Evolutionary conservation across 2,888 invertebrate genomes (phyloP), one percentile per base, ranked within the genome.

Genomic region (Pherbina coryleti): DNA sequence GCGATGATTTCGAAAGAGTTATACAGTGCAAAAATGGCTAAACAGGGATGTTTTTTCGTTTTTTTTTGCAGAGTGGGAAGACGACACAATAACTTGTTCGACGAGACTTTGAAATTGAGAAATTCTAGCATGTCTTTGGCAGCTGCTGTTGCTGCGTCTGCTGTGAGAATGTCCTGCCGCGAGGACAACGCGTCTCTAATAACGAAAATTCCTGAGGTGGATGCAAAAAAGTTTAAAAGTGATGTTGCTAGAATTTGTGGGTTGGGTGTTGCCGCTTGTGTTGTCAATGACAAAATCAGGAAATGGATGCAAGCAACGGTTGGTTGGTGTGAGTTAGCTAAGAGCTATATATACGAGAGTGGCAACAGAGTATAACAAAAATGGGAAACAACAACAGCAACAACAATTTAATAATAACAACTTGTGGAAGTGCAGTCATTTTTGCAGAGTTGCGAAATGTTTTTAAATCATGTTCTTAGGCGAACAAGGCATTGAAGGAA

Each of bases 61-160:
- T 8, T 37, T 44, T 11, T 44, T 44, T 7, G 44, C 14, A 44
- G 14, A 44, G 44, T 44, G 44, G 44, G 44, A 44, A 44, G 22
- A 5, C n/a, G 55, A 55, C 55, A 55, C 55, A 55, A 55, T 55
- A 55, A 55, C 55, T 55, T 55, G 22, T 55, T 55, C n/a, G 22
- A 55, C 9, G 55, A 28, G 64, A 44, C 67, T 67, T 28, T 62
- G 49, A 44, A 67, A 67, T 67, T 67, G 67, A 67, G 67, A 67
- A 67, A 67, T 49, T 37, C 67, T 44, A 37, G 22, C 67, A 67
- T 67, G 67, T 67, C 67, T 28, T 25, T 31, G 34, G 2, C n/a
- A 31, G 64, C 64, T 31, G 64, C 64, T n/a, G 25, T 31, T 34
- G 57, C 9, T 60, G 57, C 57, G 57, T 60, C 57, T 60, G 64